phyloP scores from a whole-genome alignment of 2,113 vertebrate genomes.

The Crotalus horridus region DNA sequence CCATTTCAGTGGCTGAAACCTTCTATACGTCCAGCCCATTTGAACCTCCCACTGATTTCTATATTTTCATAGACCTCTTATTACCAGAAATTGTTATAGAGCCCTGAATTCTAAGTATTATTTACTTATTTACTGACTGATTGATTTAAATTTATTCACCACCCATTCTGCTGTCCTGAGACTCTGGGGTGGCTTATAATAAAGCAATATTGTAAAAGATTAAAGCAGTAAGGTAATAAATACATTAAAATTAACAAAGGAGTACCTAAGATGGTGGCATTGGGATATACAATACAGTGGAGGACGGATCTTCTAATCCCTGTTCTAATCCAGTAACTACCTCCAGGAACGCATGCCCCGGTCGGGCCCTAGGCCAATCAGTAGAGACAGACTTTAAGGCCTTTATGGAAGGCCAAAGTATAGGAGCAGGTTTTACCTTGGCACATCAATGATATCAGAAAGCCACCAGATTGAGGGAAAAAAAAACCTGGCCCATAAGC shows the following conservation, averaged over 20 bases:
- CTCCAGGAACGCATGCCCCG: too few relatives aligned
- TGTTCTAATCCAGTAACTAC: too few relatives aligned
- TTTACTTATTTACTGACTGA: too few relatives aligned
- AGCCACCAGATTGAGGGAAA: too few relatives aligned
- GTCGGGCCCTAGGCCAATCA: too few relatives aligned
- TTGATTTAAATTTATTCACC: neutral
- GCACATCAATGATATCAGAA: too few relatives aligned
- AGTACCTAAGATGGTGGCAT: neutral
- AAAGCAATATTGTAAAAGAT: neutral
- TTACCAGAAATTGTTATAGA: neutral
- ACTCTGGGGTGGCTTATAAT: neutral
- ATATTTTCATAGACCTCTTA: neutral
- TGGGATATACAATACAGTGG: too few relatives aligned
- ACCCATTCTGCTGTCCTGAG: neutral
- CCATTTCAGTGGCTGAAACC: neutral
- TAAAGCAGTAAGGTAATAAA: neutral
- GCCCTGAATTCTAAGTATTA: neutral
- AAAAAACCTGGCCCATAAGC: too few relatives aligned
- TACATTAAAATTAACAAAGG: neutral
- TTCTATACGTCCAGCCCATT: neutral
- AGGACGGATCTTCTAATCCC: too few relatives aligned
- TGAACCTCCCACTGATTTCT: neutral
- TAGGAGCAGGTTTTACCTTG: too few relatives aligned
- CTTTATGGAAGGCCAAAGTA: too few relatives aligned
- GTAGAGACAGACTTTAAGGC: too few relatives aligned